Conservation (phyloP, 2,888 invertebrate genomes). For the Molanna angustata region DNA sequence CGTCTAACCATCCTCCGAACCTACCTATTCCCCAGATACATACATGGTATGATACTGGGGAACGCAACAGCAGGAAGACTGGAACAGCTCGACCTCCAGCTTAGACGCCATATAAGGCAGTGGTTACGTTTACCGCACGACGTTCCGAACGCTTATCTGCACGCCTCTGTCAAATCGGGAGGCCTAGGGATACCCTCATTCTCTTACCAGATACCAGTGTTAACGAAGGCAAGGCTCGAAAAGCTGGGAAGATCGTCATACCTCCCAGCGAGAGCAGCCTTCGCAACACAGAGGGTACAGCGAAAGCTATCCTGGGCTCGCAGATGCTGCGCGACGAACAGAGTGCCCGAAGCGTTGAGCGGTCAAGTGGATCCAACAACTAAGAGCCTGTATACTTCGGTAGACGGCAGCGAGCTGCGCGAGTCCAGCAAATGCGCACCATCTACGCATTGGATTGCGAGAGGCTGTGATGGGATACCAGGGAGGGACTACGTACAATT, state of each 20-base stretch:
- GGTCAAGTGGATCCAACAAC: not conserved
- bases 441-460: conserved; percentile 14
- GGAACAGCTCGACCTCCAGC: not conserved
- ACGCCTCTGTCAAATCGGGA: conserved; percentile 1
- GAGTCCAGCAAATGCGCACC: too few relatives aligned
- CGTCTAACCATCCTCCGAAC: not conserved
- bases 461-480: conserved; percentile 31
- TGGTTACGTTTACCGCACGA: conserved; percentile 3
- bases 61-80: not conserved
- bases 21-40: not conserved
- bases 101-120: not conserved
- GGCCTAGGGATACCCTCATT: conserved; percentile 8
- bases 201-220: not conserved
- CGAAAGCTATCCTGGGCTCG: not conserved
- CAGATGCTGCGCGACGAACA: not conserved
- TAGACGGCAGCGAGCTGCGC: conserved; percentile 5
- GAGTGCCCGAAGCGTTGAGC: not conserved
- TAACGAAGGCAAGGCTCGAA: not conserved
- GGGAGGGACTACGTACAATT: conserved; percentile 39
- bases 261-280: not conserved
- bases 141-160: conserved; percentile 1
- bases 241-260: not conserved
- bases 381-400: not conserved
- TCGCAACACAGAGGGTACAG: not conserved
- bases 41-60: conserved; percentile 8